Conservation (phyloP, 2,888 invertebrate genomes). For the Polymixis lichenea region DNA sequence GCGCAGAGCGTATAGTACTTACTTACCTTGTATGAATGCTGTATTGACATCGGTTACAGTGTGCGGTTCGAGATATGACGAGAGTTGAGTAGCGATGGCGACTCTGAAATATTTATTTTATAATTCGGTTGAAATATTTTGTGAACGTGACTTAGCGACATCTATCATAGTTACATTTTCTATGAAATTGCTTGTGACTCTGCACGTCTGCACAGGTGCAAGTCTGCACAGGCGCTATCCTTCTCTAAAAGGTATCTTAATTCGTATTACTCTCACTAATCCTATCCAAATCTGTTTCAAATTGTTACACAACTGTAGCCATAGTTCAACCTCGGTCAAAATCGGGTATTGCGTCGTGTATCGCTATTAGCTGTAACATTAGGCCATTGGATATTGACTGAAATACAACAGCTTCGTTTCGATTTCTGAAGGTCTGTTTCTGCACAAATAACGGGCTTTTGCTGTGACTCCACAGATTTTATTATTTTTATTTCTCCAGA, state of each 20-base stretch:
- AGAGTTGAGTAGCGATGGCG: neutral
- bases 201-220: no score
- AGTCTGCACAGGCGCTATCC: no score
- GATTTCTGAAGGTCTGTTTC: conserved; percentile 18
- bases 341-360: no score
- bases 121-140: no score
- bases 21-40: neutral
- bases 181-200: no score
- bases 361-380: conserved; percentile 5
- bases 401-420: neutral
- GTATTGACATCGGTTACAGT: conserved; percentile 16
- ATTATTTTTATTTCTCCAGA: neutral
- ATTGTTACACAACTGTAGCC: neutral
- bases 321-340: neutral
- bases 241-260: neutral
- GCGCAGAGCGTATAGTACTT: conserved; percentile 57
- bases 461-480: neutral
- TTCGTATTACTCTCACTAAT: neutral
- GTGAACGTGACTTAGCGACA: no score
- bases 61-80: conserved; percentile 3
- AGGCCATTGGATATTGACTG: conserved; percentile 1
- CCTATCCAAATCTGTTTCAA: neutral
- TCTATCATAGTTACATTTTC: no score
- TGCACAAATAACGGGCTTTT: neutral
- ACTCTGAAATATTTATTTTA: neutral